Base-by-base conservation (phyloP, 1,140 invertebrate genomes). In the Aethina tumida region DNA sequence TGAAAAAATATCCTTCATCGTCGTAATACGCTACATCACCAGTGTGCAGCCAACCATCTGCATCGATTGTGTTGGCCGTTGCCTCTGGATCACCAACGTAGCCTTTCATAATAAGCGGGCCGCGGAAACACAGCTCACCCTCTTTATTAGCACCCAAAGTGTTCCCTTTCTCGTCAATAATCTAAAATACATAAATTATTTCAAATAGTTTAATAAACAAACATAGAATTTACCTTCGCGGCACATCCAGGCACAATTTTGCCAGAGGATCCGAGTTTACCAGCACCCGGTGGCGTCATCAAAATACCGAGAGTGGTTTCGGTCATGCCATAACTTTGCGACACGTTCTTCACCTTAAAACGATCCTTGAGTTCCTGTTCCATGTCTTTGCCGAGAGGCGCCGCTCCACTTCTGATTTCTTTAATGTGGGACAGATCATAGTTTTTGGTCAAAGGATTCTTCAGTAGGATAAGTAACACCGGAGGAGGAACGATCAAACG, bases 11-110 rank as follows among this genome's bases (percentile, higher is more conserved):
- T 32, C 32, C 17, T 3, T 73, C 74, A 5, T 84, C 69, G 49
- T 88, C 82, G 45, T 75, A 79, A 55, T 79, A 83, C 1, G 76
- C 84, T 37, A 89, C 69, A 59, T 90, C 84, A n/a, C 85, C 85
- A 14, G 84, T 85, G 39, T 81, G 74, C 6, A 90, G 58, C 75
- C 81, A 90, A 1, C 82, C 81, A 26, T 86, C 74, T 12, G 50
- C 43, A 50, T 80, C 77, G 3, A 89, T 66, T 1, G 73, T 75
- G 3, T 71, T 69, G 8, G 65, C 63, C 4, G 81, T 83, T 4
- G 79, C 75, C 38, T 70, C 62, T 1, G 56, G 50, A 51, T 87
- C 70, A 5, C 70, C 69, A 45, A 72, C 60, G 39, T 83, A 83
- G 1, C 79, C 79, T 40, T 75, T 70, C 74, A 80, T 81, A 1